Evolutionary conservation across 2,113 vertebrate species (phyloP).

Genomic region (Salvelinus alpinus): DNA sequence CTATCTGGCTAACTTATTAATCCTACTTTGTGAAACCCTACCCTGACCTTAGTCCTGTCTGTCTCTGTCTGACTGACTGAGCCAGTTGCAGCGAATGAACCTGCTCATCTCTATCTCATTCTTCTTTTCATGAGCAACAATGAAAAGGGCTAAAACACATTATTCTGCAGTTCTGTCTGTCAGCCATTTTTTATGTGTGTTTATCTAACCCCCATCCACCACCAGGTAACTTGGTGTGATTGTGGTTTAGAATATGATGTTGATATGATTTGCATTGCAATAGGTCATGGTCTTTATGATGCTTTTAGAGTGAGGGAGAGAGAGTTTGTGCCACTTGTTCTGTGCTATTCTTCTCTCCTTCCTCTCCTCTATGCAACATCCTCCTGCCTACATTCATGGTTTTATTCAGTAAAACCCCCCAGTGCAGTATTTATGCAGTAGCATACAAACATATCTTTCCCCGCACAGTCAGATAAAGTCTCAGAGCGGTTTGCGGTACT

Average conservation of each 20-base stretch:
- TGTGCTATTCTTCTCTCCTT: not conserved
- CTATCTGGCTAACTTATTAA: not conserved
- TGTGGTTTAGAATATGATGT: conserved; percentile 38
- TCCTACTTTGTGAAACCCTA: too few species aligned
- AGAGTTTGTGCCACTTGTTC: not conserved
- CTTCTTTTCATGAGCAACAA: conserved; percentile 48
- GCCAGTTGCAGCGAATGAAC: too few species aligned
- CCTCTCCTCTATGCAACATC: not conserved
- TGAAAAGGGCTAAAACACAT: conserved; percentile 76
- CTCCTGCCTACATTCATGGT: not conserved
- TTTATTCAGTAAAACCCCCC: not conserved
- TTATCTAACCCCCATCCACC: conserved; percentile 53
- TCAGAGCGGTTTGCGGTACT: not conserved
- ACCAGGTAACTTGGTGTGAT: conserved; percentile 61
- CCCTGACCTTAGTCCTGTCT: conserved; percentile 12
- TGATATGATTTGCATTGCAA: conserved; percentile 20
- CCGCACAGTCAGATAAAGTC: too few species aligned
- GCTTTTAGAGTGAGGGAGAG: conserved; percentile 4
- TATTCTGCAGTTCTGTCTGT: conserved; percentile 45
- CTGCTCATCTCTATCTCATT: conserved; percentile 9
- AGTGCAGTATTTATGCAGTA: conserved; percentile 7
- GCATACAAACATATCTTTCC: not conserved
- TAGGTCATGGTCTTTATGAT: conserved; percentile 8
- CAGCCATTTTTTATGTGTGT: conserved; percentile 52
- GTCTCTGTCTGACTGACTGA: not conserved